Base-by-base conservation (phyloP, 2,113 vertebrate genomes). In the Promerops cafer region DNA sequence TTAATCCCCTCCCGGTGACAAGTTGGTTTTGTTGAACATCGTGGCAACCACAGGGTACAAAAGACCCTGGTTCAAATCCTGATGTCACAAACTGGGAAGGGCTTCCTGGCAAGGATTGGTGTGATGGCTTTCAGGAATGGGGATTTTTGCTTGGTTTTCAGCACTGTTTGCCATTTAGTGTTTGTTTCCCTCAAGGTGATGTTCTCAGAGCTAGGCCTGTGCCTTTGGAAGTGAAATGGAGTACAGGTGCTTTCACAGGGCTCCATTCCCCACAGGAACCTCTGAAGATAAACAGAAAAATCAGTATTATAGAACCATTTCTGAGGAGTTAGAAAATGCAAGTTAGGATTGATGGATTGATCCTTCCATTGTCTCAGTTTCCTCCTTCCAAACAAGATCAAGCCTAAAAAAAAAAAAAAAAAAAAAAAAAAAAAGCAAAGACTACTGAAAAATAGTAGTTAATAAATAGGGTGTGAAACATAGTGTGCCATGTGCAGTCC, bases 21-120 rank as follows among this genome's bases (percentile, higher is more conserved):
- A 40, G 47, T 10, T 75, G 23, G 1, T 33, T 40, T 69, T 81
- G 19, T 74, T 28, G 56, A 60, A 49, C 23, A 19, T 81, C 11
- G 0, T 27, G 39, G 42, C 72, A 85, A 75, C 35, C 30, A 31
- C 3, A 9, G 77, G 83, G 42, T 65, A n/a, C 47, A 44, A 27
- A 72, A 83, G 79, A 93, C 52, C 71, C 76, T 69, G 63, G 70
- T 93, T 96, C 87, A 97, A 85, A 91, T 96, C 83, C 94, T 93
- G 91, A 86, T 94, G 93, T 96, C 85, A 91, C 92, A 96, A 91
- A 47, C 64, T 60, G 64, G 88, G 78, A 54, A 79, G 57, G 77
- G 28, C 37, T 93, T 82, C 60, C 71, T 78, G 86, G 30, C 60
- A 61, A 80, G 64, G 42, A 26, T 0, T 66, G 68, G 20, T 15